Percentiles rank a stretch among this genome's conserved stretches.
These are phyloP conservation scores for Isichthys henryi DNA, from an alignment of 2,113 vertebrate species.

Conservation along the genomic window DNA sequence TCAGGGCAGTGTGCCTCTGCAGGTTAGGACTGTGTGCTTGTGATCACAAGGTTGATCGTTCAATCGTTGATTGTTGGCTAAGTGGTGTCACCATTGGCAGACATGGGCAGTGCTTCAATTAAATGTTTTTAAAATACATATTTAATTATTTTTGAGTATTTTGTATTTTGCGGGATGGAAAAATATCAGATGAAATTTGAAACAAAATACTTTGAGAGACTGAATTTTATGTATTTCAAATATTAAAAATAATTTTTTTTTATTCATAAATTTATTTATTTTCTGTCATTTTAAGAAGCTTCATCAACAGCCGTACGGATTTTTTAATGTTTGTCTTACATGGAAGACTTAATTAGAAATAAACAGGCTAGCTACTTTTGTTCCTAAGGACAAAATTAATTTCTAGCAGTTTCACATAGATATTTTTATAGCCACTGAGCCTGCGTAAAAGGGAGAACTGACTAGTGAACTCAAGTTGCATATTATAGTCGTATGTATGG, in stretches of 20 bases:
- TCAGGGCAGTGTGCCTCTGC: neutral
- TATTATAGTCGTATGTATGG: neutral
- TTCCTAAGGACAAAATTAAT: neutral
- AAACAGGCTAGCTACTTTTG: neutral
- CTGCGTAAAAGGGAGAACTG: neutral
- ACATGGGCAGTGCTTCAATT: no score
- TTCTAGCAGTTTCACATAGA: neutral
- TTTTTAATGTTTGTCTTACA: neutral
- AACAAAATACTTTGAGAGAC: no score
- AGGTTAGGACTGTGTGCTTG: neutral
- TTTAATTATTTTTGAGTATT: no score
- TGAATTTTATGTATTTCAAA: no score
- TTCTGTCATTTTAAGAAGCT: no score
- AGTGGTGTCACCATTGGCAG: neutral
- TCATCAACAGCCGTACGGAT: neutral
- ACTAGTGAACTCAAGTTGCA: neutral
- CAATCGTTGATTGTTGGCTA: neutral
- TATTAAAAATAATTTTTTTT: no score
- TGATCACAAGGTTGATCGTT: neutral
- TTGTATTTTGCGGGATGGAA: no score
- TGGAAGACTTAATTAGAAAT: neutral
- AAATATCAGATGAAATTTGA: no score
- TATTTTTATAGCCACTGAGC: neutral
- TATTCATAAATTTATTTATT: no score
- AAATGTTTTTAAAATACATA: no score